Percentiles rank a stretch among this genome's conserved stretches.
phyloP scores from a whole-genome alignment of 2,888 invertebrate species.

The Sinotaia quadrata region DNA sequence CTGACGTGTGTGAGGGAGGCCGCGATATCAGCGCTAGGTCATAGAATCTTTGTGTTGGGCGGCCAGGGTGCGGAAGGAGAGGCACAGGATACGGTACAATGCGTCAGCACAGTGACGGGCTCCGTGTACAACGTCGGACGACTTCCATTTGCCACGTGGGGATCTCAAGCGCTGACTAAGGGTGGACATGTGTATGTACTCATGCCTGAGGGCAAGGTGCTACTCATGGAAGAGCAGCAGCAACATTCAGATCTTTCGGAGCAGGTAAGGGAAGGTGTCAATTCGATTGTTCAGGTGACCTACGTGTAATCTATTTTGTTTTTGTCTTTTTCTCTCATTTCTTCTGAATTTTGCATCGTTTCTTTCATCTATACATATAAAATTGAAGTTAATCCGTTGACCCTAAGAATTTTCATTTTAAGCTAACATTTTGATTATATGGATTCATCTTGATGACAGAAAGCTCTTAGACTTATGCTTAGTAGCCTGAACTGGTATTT shows the following conservation, averaged over 20 bases:
- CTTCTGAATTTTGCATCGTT: too few relatives aligned
- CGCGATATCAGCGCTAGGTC: constrained; percentile 12
- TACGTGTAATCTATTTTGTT: too few relatives aligned
- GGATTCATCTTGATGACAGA: too few relatives aligned
- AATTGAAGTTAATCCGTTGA: too few relatives aligned
- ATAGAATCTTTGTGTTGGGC: constrained; percentile 24
- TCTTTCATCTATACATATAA: too few relatives aligned
- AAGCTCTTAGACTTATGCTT: too few relatives aligned
- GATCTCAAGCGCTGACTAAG: not conserved
- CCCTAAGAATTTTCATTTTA: too few relatives aligned
- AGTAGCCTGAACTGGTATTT: too few relatives aligned
- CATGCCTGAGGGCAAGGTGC: not conserved
- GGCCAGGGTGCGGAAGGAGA: not conserved
- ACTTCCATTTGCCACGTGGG: not conserved
- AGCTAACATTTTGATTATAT: too few relatives aligned
- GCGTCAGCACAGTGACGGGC: constrained; percentile 12
- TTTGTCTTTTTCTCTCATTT: too few relatives aligned
- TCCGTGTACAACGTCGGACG: not conserved
- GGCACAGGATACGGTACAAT: constrained; percentile 15
- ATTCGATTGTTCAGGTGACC: too few relatives aligned
- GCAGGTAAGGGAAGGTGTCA: too few relatives aligned
- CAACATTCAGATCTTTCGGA: not conserved
- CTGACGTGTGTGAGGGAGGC: constrained; percentile 8
- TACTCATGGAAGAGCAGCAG: constrained; percentile 2
- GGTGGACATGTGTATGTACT: constrained; percentile 12